A percentile compares a stretch with the other conserved stretches of the same genome.
phyloP scores from a whole-genome alignment of 2,797 vertebrate genomes.

The Columba guinea region DNA sequence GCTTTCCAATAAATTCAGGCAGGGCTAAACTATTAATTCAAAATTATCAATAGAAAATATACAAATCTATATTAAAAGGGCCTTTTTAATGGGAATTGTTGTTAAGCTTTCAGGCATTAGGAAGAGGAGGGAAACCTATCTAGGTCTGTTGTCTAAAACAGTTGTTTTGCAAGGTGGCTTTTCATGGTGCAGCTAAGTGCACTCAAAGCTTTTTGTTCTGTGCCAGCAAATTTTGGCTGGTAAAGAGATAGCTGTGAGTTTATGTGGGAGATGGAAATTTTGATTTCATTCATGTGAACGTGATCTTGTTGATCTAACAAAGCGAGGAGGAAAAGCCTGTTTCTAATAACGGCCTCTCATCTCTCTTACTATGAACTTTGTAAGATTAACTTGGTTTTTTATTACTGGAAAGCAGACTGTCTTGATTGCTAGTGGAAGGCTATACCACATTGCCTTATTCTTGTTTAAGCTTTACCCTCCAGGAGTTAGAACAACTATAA shows the following conservation, averaged over 20 bases:
- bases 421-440: constrained; percentile 65
- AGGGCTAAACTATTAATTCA: constrained; percentile 16
- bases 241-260: not conserved
- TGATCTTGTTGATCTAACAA: constrained; percentile 23
- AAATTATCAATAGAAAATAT: not conserved
- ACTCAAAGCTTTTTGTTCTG: not conserved
- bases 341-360: constrained; percentile 38
- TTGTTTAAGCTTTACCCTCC: constrained; percentile 55
- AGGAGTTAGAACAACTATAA: constrained; percentile 36
- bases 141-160: not conserved
- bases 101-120: not conserved
- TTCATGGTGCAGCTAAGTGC: not conserved
- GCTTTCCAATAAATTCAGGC: constrained; percentile 20
- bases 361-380: constrained; percentile 47
- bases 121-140: not conserved
- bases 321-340: not conserved
- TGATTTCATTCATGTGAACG: not conserved
- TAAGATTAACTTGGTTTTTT: constrained; percentile 58
- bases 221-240: not conserved
- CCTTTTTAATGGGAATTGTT: constrained; percentile 2
- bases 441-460: constrained; percentile 45
- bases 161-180: not conserved
- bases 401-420: constrained; percentile 50
- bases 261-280: not conserved
- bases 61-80: not conserved